Conservation (phyloP, 2,113 vertebrate species). For the Suncus etruscus region DNA sequence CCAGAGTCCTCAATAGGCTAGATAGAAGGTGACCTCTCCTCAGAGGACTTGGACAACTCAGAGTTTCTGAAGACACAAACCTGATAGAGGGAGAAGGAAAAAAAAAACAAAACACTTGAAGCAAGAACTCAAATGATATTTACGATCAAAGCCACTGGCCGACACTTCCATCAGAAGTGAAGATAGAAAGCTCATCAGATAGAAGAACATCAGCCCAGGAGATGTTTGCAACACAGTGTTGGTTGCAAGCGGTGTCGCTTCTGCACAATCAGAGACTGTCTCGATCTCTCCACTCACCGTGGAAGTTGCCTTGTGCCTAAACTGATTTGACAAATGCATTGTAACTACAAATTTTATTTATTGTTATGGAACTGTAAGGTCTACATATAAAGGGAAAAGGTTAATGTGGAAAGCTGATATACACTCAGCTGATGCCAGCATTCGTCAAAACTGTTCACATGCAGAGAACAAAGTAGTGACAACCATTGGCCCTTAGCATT, state of each 20-base stretch:
- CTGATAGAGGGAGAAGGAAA: slow-evolving; percentile 89
- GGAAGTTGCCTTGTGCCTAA: slow-evolving; percentile 99
- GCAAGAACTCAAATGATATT: slow-evolving; percentile 92
- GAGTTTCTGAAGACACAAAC: slow-evolving; percentile 93
- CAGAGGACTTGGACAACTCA: slow-evolving; percentile 95
- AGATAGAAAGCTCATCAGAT: slow-evolving; percentile 83
- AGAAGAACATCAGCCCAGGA: slow-evolving; percentile 84
- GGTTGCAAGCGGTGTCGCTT: slow-evolving; percentile 94
- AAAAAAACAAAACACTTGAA: slow-evolving; percentile 94
- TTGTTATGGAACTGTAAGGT: slow-evolving; percentile 97
- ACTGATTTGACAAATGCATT: slow-evolving; percentile 99
- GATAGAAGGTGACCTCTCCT: slow-evolving; percentile 94
- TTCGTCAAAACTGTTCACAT: slow-evolving; percentile 90
- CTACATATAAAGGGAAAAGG: slow-evolving; percentile 96
- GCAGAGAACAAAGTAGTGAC: slow-evolving; percentile 91
- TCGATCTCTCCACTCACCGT: slow-evolving; percentile 93
- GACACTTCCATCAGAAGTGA: slow-evolving; percentile 91
- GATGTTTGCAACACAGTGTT: slow-evolving; percentile 85
- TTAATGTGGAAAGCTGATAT: slow-evolving; percentile 91
- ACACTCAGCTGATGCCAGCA: slow-evolving; percentile 91
- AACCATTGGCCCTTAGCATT: slow-evolving; percentile 93
- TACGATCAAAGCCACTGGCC: slow-evolving; percentile 92
- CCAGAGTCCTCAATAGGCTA: slow-evolving; percentile 91
- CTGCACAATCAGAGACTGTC: slow-evolving; percentile 99
- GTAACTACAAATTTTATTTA: slow-evolving; percentile 99